Evolutionary conservation across 2,113 vertebrate genomes (phyloP), one percentile per base, ranked within the genome.

Genomic region (Emberiza fucata): DNA sequence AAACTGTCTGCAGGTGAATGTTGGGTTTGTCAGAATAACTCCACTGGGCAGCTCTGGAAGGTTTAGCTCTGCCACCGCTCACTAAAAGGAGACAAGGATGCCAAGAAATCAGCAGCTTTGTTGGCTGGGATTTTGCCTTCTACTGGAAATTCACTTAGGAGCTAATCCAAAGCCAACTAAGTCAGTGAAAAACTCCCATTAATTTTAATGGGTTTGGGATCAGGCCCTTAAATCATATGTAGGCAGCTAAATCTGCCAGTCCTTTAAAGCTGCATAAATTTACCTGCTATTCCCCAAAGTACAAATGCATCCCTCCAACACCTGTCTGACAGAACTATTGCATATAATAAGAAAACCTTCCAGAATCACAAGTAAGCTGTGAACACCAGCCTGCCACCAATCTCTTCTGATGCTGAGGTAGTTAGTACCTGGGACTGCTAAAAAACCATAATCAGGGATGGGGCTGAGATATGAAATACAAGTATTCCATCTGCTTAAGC

Each of bases 211-310:
- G 92, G 25, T 83, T 95, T 93, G 80, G 82, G 92, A 96, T 96
- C 95, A 93, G 82, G 71, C 93, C 94, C 76, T 97, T 95, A 97
- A 96, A 96, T 97, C 93, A 96, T 60, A 88, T 35, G 76, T 81
- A 96, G 90, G 85, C 88, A 92, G 92, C 90, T 93, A 93, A 96
- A 96, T 95, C 93, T 96, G 95, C 96, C 96, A 94, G 79, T 96
- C 92, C 90, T 95, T 97, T 94, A 97, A 96, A 96, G 93, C 88
- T 96, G 86, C 86, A 95, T 96, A 95, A 96, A 95, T 97, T 96
- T 93, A 92, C 86, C 94, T 96, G 86, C 86, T 90, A 94, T 94
- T 96, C 92, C 92, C 93, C 80, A 95, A 96, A 93, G 94, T 83
- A 81, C 82, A 86, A 78, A 80, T 95, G 94, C 90, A 90, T 96